Evolutionary conservation across 2,888 invertebrate genomes (phyloP), one percentile per base, ranked within the genome.

Genomic region (Chrysopilus asiliformis): DNA sequence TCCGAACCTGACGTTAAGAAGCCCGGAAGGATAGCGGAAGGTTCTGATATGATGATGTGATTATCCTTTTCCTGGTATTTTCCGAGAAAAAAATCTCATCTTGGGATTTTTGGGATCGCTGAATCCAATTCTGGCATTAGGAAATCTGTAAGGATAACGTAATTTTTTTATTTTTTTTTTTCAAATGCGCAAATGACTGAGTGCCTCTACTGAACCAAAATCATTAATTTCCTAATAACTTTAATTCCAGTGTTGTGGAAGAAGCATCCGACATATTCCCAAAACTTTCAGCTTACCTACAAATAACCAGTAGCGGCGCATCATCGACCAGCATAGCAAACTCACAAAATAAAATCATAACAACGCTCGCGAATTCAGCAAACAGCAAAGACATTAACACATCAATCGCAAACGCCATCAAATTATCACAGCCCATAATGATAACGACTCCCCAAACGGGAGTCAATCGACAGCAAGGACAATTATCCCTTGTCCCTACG

Each of bases 401-500:
- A 26, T 29, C 43, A 5, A 33, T 30, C 24, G 43, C 45, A 5
- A 37, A 19, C 34, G 10, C 39, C 12, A 27, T 40, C 7, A 42
- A 47, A 14, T 16, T 49, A 19, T 40, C 34, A 8, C 41, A 42
- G 19, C 42, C 42, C 2, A 34, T 47, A 32, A 25, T 39, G 13
- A 6, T 39, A 8, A 26, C 25, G 7, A 31, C 38, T 3, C 12
- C 28, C 7, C 42, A 25, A 29, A 37, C 26, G 2, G 27, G 45
- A 0, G 33, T 26, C 3, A 38, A 41, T 13, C 44, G 44, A 17
- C 27, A 48, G 13, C 41, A 4, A 51, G 57, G 38, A 3, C 62
- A 61, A 47, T 63, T 64, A 7, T 64, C 64, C 0, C 26, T 64
- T 27, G 62, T 64, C n/a, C 64, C 64, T 17, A 60, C 64, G 1